These are phyloP conservation scores for Perizoma flavofasciatum DNA, from an alignment of 2,888 invertebrate species.

Conservation along the genomic window DNA sequence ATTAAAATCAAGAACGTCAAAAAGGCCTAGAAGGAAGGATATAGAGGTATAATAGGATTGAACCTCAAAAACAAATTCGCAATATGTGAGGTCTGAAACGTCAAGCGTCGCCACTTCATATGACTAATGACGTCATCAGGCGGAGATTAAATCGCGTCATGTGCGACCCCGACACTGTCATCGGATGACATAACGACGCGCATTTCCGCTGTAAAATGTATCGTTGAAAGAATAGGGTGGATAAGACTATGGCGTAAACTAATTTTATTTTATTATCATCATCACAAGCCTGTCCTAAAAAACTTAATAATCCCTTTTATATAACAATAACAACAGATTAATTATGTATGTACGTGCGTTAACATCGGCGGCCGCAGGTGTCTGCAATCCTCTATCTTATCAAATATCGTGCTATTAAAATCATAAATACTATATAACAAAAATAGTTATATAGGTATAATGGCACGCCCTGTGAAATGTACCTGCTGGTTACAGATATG, in stretches of 20 bases:
- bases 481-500: not conserved
- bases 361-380: not conserved
- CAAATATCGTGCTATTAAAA: not conserved
- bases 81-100: conserved; percentile 64
- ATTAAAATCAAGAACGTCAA: no score
- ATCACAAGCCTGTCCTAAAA: no score
- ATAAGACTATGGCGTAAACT: conserved; percentile 9
- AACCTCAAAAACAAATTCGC: no score
- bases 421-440: not conserved
- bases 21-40: no score
- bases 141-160: conserved; percentile 54
- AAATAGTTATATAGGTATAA: conserved; percentile 4
- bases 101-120: conserved; percentile 50
- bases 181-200: conserved; percentile 66
- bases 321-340: not conserved
- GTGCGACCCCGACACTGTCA: conserved; percentile 70
- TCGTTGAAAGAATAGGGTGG: conserved; percentile 18
- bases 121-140: conserved; percentile 79
- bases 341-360: conserved; percentile 8
- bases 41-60: no score
- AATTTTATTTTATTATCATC: no score
- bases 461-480: not conserved
- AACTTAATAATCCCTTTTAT: no score
- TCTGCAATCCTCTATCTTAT: not conserved
- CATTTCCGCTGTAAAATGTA: conserved; percentile 65